phyloP scores from a whole-genome alignment of 2,888 invertebrate species.

The Matsumyia berberina region DNA sequence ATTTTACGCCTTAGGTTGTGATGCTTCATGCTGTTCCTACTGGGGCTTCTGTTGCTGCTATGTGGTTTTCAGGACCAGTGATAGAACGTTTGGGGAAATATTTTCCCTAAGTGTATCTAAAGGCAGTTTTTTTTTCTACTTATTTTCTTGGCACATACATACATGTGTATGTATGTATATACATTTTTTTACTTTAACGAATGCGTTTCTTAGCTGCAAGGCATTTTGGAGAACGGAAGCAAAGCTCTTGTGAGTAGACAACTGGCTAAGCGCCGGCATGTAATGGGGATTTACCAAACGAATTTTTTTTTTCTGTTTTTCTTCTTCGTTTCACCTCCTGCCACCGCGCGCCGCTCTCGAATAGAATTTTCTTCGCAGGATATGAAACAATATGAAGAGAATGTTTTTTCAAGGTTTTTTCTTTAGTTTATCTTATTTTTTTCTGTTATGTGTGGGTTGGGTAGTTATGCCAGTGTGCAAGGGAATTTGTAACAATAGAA shows the following conservation, averaged over 20 bases:
- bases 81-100: conserved; percentile 66
- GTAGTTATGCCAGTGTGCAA: neutral
- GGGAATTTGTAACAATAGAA: conserved; percentile 55
- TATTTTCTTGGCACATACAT: conserved; percentile 34
- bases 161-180: conserved; percentile 1
- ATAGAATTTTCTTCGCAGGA: conserved; percentile 48
- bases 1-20: conserved; percentile 53
- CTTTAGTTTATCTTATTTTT: conserved; percentile 53
- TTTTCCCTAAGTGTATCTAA: conserved; percentile 72
- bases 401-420: conserved; percentile 59
- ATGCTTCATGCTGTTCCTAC: conserved; percentile 42
- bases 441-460: neutral
- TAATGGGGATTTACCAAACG: conserved; percentile 65
- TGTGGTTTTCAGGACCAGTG: conserved; percentile 64
- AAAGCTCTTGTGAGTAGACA: conserved; percentile 70
- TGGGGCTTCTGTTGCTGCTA: conserved; percentile 51
- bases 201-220: conserved; percentile 73
- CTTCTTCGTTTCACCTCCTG: conserved; percentile 19
- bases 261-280: conserved; percentile 58
- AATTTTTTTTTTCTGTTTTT: conserved; percentile 32
- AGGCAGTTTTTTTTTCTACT: conserved; percentile 45
- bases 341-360: neutral
- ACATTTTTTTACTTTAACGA: conserved; percentile 36
- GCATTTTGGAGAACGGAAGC: conserved; percentile 66
- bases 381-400: conserved; percentile 57